phyloP scores from a whole-genome alignment of 2,888 invertebrate species.

The Odiellus spinosus region DNA sequence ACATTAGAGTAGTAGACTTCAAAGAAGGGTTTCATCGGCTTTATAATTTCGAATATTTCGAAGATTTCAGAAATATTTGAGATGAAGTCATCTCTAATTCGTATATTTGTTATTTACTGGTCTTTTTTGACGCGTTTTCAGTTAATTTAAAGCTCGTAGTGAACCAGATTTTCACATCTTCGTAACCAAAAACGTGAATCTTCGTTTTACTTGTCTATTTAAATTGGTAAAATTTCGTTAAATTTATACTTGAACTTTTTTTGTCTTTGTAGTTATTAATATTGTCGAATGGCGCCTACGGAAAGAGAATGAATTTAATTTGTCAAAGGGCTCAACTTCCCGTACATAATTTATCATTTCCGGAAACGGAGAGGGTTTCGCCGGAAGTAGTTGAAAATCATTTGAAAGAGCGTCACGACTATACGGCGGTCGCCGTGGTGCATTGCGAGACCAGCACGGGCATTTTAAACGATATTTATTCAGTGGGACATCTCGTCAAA shows the following conservation, averaged over 20 bases:
- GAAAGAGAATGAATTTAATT: constrained; percentile 31
- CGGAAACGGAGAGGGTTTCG: constrained; percentile 28
- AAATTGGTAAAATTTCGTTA: no score
- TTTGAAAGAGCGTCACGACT: constrained; percentile 23
- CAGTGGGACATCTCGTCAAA: constrained; percentile 29
- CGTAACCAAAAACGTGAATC: no score
- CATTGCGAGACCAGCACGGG: constrained; percentile 37
- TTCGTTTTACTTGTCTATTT: no score
- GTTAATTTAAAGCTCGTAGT: not conserved
- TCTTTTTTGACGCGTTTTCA: not conserved
- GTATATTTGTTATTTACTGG: no score
- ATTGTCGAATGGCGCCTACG: constrained; percentile 35
- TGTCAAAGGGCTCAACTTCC: constrained; percentile 29
- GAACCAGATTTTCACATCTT: no score
- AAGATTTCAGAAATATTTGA: not conserved
- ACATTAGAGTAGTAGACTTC: no score
- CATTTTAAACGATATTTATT: constrained; percentile 31
- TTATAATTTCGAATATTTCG: not conserved
- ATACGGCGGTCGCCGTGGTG: constrained; percentile 30
- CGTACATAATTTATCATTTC: constrained; percentile 25
- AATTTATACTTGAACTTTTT: no score
- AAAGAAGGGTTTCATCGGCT: no score
- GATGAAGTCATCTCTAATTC: not conserved
- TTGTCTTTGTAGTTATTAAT: constrained; percentile 32
- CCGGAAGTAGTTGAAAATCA: constrained; percentile 22